phyloP scores from a whole-genome alignment of 2,113 vertebrate genomes.

The Circaetus gallicus region DNA sequence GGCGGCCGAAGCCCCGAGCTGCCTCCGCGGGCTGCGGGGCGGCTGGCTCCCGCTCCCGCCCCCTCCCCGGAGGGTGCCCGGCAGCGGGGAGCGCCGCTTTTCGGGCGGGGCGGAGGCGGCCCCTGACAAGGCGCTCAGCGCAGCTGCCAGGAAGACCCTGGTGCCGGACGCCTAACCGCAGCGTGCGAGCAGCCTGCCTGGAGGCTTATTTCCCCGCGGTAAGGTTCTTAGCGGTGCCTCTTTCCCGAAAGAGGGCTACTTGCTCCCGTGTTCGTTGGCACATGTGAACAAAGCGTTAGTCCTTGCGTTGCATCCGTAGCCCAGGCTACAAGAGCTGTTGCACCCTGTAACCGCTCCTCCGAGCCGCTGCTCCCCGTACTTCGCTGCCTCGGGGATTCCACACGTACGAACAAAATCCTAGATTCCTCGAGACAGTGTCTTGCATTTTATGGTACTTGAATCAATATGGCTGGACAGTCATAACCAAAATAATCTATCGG shows the following conservation, averaged over 20 bases:
- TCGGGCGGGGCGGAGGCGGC: too few relatives aligned
- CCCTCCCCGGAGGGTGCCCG: too few relatives aligned
- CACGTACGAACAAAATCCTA: fast-evolving
- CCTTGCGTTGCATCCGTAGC: fast-evolving
- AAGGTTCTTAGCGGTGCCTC: too few relatives aligned
- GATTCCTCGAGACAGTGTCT: fast-evolving
- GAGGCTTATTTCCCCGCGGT: fast-evolving
- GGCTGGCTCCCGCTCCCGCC: too few relatives aligned
- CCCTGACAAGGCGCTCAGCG: too few relatives aligned
- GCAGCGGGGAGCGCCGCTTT: too few relatives aligned
- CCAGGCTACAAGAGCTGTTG: fast-evolving
- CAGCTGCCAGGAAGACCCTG: too few relatives aligned
- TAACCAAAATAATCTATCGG: background rate
- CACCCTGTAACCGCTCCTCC: fast-evolving
- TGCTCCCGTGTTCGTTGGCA: fast-evolving
- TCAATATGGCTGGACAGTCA: background rate
- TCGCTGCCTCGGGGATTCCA: too few relatives aligned
- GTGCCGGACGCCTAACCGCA: fast-evolving
- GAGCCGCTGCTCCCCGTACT: fast-evolving
- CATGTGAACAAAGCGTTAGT: fast-evolving
- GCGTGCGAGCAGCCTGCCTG: fast-evolving
- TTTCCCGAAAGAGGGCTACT: too few relatives aligned
- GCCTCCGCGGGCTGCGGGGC: too few relatives aligned
- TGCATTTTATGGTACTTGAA: background rate
- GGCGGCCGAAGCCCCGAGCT: too few relatives aligned